phyloP scores from a whole-genome alignment of 2,888 invertebrate genomes.

The Hypolimnas misippus region DNA sequence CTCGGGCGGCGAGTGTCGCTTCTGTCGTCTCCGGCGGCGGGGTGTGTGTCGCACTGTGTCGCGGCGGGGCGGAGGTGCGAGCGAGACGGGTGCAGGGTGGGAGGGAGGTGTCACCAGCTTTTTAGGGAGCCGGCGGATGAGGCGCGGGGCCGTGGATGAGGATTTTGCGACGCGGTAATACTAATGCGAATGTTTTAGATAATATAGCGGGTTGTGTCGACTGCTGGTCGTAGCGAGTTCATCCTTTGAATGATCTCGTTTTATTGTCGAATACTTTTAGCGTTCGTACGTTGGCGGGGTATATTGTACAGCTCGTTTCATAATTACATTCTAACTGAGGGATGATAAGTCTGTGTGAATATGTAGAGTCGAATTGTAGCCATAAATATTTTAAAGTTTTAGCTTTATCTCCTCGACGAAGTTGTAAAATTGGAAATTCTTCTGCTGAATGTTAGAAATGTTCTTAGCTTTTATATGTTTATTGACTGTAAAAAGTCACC shows the following conservation, averaged over 20 bases:
- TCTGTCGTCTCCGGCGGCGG: conserved; percentile 55
- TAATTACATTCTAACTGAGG: conserved; percentile 6
- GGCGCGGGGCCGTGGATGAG: conserved; percentile 56
- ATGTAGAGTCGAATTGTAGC: background rate
- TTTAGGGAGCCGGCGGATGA: conserved; percentile 76
- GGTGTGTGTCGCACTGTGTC: conserved; percentile 77
- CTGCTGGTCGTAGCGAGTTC: conserved; percentile 3
- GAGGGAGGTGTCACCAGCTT: conserved; percentile 80
- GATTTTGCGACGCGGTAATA: conserved; percentile 62
- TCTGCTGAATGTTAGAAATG: background rate
- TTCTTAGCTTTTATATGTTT: background rate
- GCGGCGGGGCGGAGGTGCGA: conserved; percentile 69
- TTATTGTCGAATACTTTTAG: conserved; percentile 15
- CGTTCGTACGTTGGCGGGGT: background rate
- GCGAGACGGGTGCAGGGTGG: conserved; percentile 66
- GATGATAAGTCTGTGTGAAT: background rate
- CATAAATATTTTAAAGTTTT: background rate
- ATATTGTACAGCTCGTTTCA: conserved; percentile 3
- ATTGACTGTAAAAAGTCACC: too few relatives aligned
- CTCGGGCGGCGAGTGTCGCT: conserved; percentile 58
- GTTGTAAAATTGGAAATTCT: background rate
- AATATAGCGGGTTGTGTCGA: conserved; percentile 9
- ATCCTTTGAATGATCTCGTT: background rate
- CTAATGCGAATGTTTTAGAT: conserved; percentile 65
- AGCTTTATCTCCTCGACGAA: background rate